Evolutionary conservation across 1,140 invertebrate genomes (phyloP).

Genomic region (Copidosoma floridanum): DNA sequence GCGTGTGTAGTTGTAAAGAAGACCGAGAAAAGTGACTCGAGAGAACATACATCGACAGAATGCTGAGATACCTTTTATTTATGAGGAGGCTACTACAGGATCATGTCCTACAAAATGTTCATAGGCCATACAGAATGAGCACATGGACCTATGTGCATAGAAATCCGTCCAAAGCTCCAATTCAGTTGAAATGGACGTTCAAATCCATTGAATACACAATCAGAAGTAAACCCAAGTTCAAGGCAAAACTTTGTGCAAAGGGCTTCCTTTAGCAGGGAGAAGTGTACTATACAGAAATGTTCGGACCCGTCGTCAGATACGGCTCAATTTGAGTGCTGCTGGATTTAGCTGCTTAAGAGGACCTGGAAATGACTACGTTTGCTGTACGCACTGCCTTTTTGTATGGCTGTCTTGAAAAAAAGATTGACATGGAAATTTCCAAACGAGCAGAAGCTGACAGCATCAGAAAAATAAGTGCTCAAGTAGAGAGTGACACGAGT

Average conservation of each 20-base stretch:
- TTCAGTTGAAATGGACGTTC: constrained; percentile 42
- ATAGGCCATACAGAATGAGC: constrained; percentile 36
- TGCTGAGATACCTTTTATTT: too few relatives aligned
- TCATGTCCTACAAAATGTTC: too few relatives aligned
- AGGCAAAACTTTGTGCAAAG: constrained; percentile 29
- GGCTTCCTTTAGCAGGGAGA: constrained; percentile 33
- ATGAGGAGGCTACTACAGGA: too few relatives aligned
- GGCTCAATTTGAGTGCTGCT: constrained; percentile 38
- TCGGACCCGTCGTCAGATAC: constrained; percentile 31
- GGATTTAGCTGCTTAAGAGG: constrained; percentile 5
- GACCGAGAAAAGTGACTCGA: too few relatives aligned
- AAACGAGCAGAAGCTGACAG: too few relatives aligned
- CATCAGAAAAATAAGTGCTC: too few relatives aligned
- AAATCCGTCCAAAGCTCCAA: constrained; percentile 26
- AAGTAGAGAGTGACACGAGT: too few relatives aligned
- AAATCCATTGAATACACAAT: constrained; percentile 33
- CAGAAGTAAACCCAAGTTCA: constrained; percentile 13
- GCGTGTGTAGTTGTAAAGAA: too few relatives aligned
- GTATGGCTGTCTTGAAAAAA: constrained; percentile 33
- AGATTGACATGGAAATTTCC: constrained; percentile 39
- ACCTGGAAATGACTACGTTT: constrained; percentile 27
- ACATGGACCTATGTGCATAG: constrained; percentile 36
- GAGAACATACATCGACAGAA: too few relatives aligned
- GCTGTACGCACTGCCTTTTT: constrained; percentile 37
- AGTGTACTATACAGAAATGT: constrained; percentile 39